Conservation (phyloP, 2,797 vertebrate species). For the Parauchenoglanis punctatus region DNA sequence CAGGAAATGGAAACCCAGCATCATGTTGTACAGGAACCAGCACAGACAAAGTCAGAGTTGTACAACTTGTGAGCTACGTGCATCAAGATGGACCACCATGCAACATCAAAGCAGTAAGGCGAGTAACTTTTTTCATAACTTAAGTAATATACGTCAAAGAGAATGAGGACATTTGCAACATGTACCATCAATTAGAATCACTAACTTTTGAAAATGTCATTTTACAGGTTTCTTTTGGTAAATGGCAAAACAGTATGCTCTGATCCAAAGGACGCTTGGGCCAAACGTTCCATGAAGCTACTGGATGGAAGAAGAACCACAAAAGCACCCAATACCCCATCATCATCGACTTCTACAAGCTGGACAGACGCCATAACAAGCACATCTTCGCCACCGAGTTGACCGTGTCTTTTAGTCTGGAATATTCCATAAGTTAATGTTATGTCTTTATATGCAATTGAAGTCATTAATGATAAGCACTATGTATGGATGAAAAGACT, state of each 20-base stretch:
- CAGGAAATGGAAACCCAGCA: fast-evolving
- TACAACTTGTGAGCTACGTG: fast-evolving
- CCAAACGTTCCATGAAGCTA: fast-evolving
- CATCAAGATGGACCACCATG: fast-evolving
- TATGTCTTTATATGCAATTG: no score
- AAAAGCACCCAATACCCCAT: fast-evolving
- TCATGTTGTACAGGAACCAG: neutral
- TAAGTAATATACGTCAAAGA: neutral
- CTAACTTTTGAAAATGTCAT: neutral
- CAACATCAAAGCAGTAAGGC: neutral
- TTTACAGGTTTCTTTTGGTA: neutral
- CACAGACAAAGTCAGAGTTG: fast-evolving
- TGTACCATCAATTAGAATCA: neutral
- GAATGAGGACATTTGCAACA: neutral
- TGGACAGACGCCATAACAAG: neutral
- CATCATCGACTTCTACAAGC: neutral
- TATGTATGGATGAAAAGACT: no score
- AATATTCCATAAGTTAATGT: no score
- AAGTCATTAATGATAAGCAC: no score
- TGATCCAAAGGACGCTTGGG: fast-evolving
- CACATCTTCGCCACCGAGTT: neutral
- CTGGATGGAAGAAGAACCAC: fast-evolving
- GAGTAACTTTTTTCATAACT: neutral
- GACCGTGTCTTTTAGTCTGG: no score
- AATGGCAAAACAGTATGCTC: neutral